These are phyloP conservation scores for Eledone cirrhosa DNA, from an alignment of 2,888 invertebrate genomes.

Conservation along the genomic window DNA sequence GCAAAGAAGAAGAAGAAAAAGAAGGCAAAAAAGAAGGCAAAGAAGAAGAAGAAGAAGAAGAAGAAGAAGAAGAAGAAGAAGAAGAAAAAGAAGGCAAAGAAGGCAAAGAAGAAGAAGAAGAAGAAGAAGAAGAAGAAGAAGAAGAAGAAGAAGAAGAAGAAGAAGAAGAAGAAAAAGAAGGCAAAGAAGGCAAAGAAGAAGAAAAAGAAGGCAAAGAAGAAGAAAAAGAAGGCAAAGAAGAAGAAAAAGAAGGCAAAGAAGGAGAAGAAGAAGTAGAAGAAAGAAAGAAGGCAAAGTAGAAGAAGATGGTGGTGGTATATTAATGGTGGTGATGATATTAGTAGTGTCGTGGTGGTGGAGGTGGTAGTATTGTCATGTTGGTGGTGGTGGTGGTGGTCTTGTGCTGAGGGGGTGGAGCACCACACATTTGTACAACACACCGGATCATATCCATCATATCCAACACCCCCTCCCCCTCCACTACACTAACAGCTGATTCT, in stretches of 20 bases:
- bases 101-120: background rate
- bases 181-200: background rate
- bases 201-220: conserved; percentile 28
- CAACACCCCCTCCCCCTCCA: no score
- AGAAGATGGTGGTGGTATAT: conserved; percentile 4
- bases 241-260: conserved; percentile 32
- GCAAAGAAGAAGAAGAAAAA: conserved; percentile 1
- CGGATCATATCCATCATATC: no score
- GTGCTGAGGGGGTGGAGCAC: no score
- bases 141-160: conserved; percentile 9
- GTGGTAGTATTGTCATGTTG: no score
- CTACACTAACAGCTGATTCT: no score
- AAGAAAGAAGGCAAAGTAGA: conserved; percentile 11
- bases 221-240: conserved; percentile 35
- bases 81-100: background rate
- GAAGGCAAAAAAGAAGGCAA: no score
- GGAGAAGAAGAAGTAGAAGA: conserved; percentile 33
- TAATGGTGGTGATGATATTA: no score
- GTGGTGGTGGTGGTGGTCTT: no score
- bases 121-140: background rate
- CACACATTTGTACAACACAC: no score
- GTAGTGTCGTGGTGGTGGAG: no score
- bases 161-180: background rate
- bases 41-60: background rate
- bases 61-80: background rate